phyloP scores from a whole-genome alignment of 1,140 invertebrate species.

The Radopholus similis region DNA sequence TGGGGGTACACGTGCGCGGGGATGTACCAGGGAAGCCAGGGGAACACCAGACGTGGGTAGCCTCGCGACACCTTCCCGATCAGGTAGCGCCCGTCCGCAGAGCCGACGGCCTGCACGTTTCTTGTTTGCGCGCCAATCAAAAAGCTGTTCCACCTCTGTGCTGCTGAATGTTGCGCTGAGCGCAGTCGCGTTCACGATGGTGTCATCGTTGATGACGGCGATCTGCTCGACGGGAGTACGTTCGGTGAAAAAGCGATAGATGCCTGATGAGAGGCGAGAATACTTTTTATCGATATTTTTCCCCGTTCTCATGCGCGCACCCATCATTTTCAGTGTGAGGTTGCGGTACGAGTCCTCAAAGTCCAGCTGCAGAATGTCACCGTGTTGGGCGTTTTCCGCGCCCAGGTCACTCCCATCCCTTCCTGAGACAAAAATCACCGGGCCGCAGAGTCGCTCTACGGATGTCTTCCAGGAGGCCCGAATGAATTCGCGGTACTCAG shows the following conservation, averaged over 20 bases:
- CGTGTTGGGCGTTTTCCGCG: slow-evolving; percentile 24
- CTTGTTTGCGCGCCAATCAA: background rate
- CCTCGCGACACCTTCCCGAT: slow-evolving; percentile 58
- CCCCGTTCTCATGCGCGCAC: slow-evolving; percentile 38
- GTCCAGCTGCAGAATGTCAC: slow-evolving; percentile 56
- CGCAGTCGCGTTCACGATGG: slow-evolving; percentile 59
- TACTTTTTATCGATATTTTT: background rate
- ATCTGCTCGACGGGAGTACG: slow-evolving; percentile 44
- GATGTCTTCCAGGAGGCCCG: slow-evolving; percentile 48
- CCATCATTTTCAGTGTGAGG: slow-evolving; percentile 59
- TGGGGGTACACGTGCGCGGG: slow-evolving; percentile 46
- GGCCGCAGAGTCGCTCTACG: slow-evolving; percentile 28
- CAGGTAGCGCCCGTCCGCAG: slow-evolving; percentile 31
- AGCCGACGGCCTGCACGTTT: background rate
- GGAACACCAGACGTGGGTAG: slow-evolving; percentile 55
- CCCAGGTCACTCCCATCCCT: slow-evolving; percentile 22
- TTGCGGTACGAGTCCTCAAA: slow-evolving; percentile 58
- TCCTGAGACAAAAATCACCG: slow-evolving; percentile 51
- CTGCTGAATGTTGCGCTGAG: slow-evolving; percentile 23
- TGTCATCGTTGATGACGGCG: slow-evolving; percentile 60
- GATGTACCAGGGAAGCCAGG: slow-evolving; percentile 60
- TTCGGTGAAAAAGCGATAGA: slow-evolving; percentile 47
- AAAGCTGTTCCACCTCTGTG: background rate
- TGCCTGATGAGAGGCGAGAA: slow-evolving; percentile 3
- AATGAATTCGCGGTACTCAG: slow-evolving; percentile 51